Conservation (phyloP, 37 sponge, comb jelly and placozoan genomes). For the Haliclona indistincta region DNA sequence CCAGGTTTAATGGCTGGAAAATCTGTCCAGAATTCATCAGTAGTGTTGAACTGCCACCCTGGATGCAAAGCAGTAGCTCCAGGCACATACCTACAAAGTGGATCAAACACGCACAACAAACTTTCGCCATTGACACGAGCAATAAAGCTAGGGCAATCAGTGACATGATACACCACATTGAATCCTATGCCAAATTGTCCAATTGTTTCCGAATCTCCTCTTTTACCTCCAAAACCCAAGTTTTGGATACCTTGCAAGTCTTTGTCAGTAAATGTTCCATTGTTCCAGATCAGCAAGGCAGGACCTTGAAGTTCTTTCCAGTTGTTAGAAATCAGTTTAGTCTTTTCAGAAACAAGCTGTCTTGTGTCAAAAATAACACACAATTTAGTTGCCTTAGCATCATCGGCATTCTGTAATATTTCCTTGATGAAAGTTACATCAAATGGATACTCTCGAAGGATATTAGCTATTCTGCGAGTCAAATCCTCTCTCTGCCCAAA, state of each 20-base stretch:
- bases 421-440: constrained; percentile 81
- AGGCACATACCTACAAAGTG: constrained; percentile 53
- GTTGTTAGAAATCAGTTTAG: constrained; percentile 29
- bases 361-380: constrained; percentile 77
- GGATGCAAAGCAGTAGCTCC: constrained; percentile 26
- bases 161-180: constrained; percentile 85
- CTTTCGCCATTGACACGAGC: constrained; percentile 52
- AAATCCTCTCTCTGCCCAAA: constrained; percentile 82
- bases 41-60: constrained; percentile 44
- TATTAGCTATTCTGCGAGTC: constrained; percentile 69
- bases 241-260: constrained; percentile 80
- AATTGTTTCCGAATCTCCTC: constrained; percentile 64
- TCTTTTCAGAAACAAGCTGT: constrained; percentile 25
- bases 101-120: constrained; percentile 79
- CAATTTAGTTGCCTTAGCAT: constrained; percentile 80
- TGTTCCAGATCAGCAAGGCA: constrained; percentile 76
- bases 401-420: constrained; percentile 92
- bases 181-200: constrained; percentile 91
- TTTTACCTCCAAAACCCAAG: constrained; percentile 73
- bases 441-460: constrained; percentile 68
- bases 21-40: constrained; percentile 35
- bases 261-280: constrained; percentile 54
- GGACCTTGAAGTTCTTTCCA: constrained; percentile 83
- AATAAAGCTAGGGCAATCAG: constrained; percentile 83
- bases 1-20: constrained; percentile 49